phyloP scores from a whole-genome alignment of 2,113 vertebrate genomes.

The Campylorhamphus procurvoides region DNA sequence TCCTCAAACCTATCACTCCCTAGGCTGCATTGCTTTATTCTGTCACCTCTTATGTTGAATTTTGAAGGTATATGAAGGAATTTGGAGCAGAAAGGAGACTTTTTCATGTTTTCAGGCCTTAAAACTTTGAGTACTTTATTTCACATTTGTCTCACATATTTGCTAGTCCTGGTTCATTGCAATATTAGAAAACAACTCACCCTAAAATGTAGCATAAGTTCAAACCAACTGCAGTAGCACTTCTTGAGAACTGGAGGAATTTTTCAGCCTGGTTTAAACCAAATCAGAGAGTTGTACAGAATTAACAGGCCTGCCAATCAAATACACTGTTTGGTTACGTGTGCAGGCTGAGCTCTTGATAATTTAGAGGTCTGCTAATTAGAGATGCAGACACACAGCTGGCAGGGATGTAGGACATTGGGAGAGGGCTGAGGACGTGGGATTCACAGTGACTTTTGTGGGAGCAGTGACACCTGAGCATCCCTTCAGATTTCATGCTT shows the following conservation, averaged over 20 bases:
- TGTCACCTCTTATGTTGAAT: not conserved
- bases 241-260: not conserved
- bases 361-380: not conserved
- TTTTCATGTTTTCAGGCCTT: not conserved
- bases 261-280: not conserved
- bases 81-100: not conserved
- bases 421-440: not conserved
- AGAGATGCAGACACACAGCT: not conserved
- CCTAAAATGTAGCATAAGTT: not conserved
- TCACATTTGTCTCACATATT: rapidly evolving
- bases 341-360: not conserved
- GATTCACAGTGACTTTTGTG: not conserved
- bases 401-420: not conserved
- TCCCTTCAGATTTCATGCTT: not conserved
- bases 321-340: not conserved
- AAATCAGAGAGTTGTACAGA: not conserved
- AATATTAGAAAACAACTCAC: rapidly evolving
- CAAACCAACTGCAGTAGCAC: not conserved
- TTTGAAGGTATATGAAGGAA: not conserved
- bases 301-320: not conserved
- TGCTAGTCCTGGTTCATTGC: not conserved
- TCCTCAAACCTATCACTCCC: not conserved
- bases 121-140: not conserved
- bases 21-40: not conserved
- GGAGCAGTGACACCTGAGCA: not conserved